Evolutionary conservation across 2,888 invertebrate genomes (phyloP).

Genomic region (Zootermopsis nevadensis): DNA sequence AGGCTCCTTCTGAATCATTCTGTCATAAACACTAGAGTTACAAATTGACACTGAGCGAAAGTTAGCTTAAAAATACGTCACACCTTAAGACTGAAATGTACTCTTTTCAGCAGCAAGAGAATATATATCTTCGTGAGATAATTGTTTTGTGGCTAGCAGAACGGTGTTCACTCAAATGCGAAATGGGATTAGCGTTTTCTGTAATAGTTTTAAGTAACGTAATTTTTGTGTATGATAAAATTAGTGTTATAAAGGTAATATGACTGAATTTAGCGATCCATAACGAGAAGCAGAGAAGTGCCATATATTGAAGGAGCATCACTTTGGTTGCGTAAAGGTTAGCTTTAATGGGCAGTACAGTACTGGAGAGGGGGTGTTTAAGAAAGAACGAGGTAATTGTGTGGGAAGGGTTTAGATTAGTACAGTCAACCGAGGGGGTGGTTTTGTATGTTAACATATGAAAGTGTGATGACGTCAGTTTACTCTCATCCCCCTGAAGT

Average conservation of each 20-base stretch:
- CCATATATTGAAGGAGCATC: slow-evolving; percentile 1
- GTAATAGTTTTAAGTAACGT: too few relatives aligned
- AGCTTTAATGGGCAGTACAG: slow-evolving; percentile 18
- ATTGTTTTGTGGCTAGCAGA: too few relatives aligned
- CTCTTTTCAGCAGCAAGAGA: too few relatives aligned
- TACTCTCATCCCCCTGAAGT: slow-evolving; percentile 7
- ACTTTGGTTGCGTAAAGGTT: slow-evolving; percentile 32
- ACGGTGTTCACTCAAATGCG: too few relatives aligned
- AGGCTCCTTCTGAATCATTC: too few relatives aligned
- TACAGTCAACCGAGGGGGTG: slow-evolving; percentile 13
- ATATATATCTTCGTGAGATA: too few relatives aligned
- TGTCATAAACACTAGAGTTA: too few relatives aligned
- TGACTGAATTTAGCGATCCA: background rate
- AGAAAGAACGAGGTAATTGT: slow-evolving; percentile 40
- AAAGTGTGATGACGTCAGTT: slow-evolving; percentile 44
- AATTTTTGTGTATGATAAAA: background rate
- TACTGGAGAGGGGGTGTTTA: slow-evolving; percentile 14
- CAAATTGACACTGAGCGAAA: too few relatives aligned
- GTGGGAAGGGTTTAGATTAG: slow-evolving; percentile 40
- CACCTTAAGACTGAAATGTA: too few relatives aligned
- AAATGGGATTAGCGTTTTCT: too few relatives aligned
- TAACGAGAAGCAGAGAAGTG: background rate
- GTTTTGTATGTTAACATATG: slow-evolving; percentile 40
- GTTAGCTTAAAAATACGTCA: too few relatives aligned
- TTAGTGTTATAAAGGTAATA: background rate